Evolutionary conservation across 2,888 invertebrate species (phyloP).

Genomic region (Meiosimyza platycephala): DNA sequence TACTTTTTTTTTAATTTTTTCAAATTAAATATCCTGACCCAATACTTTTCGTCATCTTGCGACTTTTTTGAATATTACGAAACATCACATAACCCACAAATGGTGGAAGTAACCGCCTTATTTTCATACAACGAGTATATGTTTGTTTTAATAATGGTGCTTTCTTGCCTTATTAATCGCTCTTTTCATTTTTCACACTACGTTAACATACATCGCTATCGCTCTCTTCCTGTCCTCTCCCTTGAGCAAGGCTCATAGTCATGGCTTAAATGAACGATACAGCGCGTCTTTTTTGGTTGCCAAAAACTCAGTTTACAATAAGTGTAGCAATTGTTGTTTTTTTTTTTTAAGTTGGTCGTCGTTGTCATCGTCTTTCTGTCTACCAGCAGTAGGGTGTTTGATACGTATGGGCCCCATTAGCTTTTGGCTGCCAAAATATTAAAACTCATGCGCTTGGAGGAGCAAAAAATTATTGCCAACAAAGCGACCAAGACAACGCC

Average conservation of each 20-base stretch:
- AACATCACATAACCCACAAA: too few relatives aligned
- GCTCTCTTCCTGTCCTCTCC: not conserved
- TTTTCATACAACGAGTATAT: too few relatives aligned
- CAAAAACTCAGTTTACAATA: constrained; percentile 5
- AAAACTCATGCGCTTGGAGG: not conserved
- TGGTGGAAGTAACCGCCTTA: too few relatives aligned
- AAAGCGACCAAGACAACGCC: too few relatives aligned
- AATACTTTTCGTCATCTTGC: not conserved
- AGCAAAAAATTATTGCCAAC: too few relatives aligned
- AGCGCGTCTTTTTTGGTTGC: constrained; percentile 6
- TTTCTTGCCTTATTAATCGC: not conserved
- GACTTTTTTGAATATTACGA: not conserved
- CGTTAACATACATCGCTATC: not conserved
- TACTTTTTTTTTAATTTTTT: too few relatives aligned
- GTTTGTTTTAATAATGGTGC: too few relatives aligned
- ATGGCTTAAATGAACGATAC: not conserved
- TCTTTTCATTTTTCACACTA: not conserved
- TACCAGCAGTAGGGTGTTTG: not conserved
- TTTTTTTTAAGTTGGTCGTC: constrained; percentile 10
- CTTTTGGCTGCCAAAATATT: constrained; percentile 13
- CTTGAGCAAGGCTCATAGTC: not conserved
- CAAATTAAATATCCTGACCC: not conserved
- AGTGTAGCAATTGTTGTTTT: not conserved
- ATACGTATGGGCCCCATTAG: not conserved
- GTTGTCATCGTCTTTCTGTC: constrained; percentile 8